These are phyloP conservation scores for Odobenus rosmarus DNA, from an alignment of 2,113 vertebrate species.

Conservation along the genomic window DNA sequence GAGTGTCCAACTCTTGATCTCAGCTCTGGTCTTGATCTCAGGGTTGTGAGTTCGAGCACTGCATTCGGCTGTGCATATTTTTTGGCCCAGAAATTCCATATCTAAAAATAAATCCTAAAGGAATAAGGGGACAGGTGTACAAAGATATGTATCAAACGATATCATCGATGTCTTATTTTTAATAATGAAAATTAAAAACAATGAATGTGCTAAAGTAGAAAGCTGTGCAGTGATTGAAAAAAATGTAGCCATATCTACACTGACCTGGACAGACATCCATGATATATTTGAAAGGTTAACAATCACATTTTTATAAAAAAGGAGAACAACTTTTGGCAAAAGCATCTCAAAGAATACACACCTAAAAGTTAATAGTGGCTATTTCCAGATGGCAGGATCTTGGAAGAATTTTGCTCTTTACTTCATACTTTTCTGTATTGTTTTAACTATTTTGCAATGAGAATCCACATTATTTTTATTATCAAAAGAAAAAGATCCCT, in stretches of 20 bases:
- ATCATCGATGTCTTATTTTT: conserved; percentile 40
- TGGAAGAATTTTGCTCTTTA: conserved; percentile 5
- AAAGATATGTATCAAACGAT: not conserved
- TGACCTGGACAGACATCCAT: not conserved
- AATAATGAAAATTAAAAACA: not conserved
- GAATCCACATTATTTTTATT: not conserved
- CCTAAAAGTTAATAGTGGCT: not conserved
- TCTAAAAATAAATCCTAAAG: conserved; percentile 9
- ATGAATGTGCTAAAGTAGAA: not conserved
- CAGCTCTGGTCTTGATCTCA: not conserved
- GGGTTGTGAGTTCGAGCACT: not conserved
- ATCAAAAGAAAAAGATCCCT: not conserved
- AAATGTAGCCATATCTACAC: not conserved
- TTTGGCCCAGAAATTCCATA: not conserved
- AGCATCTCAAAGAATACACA: not conserved
- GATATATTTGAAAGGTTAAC: not conserved
- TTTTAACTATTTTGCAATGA: conserved; percentile 12
- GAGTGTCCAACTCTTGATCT: not conserved
- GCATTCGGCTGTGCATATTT: not conserved
- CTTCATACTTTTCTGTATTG: not conserved
- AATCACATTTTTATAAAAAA: conserved; percentile 13
- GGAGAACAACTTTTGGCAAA: not conserved
- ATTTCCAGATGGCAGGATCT: not conserved
- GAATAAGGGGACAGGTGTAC: not conserved
- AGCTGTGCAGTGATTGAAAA: not conserved